Percentiles rank a stretch among this genome's conserved stretches.
Evolutionary conservation across 2,888 invertebrate genomes (phyloP).

Genomic region (Pachycephus smyrnensis): DNA sequence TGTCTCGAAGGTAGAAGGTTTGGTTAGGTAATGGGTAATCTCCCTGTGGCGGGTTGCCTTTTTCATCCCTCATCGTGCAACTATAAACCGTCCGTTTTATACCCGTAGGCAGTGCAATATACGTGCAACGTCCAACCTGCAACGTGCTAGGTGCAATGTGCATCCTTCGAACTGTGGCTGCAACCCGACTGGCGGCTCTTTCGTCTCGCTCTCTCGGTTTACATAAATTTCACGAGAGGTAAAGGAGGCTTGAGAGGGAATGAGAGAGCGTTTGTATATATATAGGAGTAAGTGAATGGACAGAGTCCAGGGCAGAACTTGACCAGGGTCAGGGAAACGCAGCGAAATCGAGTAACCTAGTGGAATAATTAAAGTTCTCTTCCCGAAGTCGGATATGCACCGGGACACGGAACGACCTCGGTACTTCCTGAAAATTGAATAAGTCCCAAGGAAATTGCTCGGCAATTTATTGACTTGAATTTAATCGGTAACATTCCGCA

Average conservation of each 20-base stretch:
- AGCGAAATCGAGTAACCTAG: background rate
- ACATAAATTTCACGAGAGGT: background rate
- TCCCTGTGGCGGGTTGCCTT: background rate
- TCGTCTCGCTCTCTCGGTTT: background rate
- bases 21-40: background rate
- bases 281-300: background rate
- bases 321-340: background rate
- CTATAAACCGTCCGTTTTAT: background rate
- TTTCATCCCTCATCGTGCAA: background rate
- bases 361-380: background rate
- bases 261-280: background rate
- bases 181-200: background rate
- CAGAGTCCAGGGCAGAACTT: background rate
- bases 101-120: background rate
- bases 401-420: background rate
- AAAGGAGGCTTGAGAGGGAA: too few species aligned
- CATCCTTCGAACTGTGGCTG: background rate
- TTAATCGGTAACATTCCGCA: conserved; percentile 34
- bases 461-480: conserved; percentile 57
- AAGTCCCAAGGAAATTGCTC: conserved; percentile 59
- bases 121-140: background rate
- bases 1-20: too few species aligned
- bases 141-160: background rate
- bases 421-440: conserved; percentile 54
- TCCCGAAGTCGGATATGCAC: background rate